Percentiles rank a stretch among this genome's conserved stretches.
phyloP scores from a whole-genome alignment of 1,140 invertebrate species.

The Drosophila persimilis region DNA sequence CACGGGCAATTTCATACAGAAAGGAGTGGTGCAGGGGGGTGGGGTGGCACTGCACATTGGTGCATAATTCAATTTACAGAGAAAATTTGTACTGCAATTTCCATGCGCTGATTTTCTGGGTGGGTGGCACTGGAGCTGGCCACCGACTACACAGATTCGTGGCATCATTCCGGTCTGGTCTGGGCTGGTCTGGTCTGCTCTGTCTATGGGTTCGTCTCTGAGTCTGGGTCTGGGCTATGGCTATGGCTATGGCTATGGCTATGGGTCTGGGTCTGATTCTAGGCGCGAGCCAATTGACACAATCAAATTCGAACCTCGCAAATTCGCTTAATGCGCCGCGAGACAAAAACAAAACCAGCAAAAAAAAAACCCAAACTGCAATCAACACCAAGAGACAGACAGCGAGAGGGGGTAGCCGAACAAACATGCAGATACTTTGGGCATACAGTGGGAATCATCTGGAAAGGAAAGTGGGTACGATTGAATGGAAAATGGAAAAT shows the following conservation, averaged over 20 bases:
- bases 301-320: conserved; percentile 69
- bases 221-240: background rate
- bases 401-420: background rate
- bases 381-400: conserved; percentile 46
- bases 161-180: conserved; percentile 26
- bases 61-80: conserved; percentile 68
- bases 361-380: conserved; percentile 57
- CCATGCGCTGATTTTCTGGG: conserved; percentile 29
- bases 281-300: conserved; percentile 79
- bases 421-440: conserved; percentile 23
- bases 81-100: conserved; percentile 41
- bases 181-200: background rate
- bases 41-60: background rate
- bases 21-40: background rate
- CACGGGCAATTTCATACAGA: conserved; percentile 18
- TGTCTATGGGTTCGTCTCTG: conserved; percentile 12
- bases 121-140: conserved; percentile 21
- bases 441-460: background rate
- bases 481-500: too few relatives aligned
- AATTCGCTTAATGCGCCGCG: conserved; percentile 70
- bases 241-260: background rate
- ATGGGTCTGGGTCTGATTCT: conserved; percentile 39
- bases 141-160: conserved; percentile 16
- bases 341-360: conserved; percentile 44
- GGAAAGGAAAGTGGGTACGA: too few relatives aligned